These are phyloP conservation scores for Eubasilissa splendida DNA, from an alignment of 2,888 invertebrate genomes.

Conservation along the genomic window DNA sequence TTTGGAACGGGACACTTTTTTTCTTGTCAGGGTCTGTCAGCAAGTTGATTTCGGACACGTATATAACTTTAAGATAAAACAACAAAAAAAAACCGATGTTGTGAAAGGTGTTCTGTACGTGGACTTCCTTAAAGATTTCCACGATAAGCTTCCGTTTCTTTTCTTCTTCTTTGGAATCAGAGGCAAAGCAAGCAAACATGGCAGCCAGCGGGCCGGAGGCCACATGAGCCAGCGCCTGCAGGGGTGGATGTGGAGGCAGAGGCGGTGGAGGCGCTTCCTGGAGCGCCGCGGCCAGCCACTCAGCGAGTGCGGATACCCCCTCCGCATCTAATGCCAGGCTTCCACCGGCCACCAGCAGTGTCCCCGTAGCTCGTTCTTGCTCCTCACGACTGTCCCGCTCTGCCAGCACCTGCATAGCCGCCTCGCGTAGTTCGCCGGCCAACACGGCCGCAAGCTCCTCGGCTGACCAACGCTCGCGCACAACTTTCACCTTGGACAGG, in stretches of 20 bases:
- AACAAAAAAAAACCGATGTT: constrained; percentile 89
- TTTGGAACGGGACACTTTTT: constrained; percentile 81
- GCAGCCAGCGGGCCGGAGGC: constrained; percentile 88
- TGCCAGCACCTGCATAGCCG: constrained; percentile 69
- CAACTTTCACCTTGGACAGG: constrained; percentile 79
- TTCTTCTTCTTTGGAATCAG: constrained; percentile 79
- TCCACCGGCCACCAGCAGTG: constrained; percentile 65
- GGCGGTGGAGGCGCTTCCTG: constrained; percentile 72
- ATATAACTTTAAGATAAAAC: constrained; percentile 88
- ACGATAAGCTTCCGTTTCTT: constrained; percentile 84
- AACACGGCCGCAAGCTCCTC: constrained; percentile 69
- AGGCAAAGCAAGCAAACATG: constrained; percentile 87
- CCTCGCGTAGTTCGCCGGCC: constrained; percentile 67
- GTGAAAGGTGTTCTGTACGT: constrained; percentile 76
- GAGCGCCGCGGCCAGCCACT: constrained; percentile 68
- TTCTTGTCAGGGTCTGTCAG: constrained; percentile 72
- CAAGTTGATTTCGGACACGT: constrained; percentile 72
- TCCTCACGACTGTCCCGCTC: constrained; percentile 61
- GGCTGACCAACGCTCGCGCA: constrained; percentile 78
- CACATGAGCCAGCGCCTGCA: constrained; percentile 76
- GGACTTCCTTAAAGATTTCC: constrained; percentile 86
- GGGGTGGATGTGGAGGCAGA: constrained; percentile 70
- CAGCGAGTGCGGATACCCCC: constrained; percentile 69
- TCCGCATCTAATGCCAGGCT: constrained; percentile 68
- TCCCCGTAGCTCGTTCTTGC: constrained; percentile 65